Evolutionary conservation across 2,888 invertebrate genomes (phyloP).

Genomic region (Tetrapedia diversipes): DNA sequence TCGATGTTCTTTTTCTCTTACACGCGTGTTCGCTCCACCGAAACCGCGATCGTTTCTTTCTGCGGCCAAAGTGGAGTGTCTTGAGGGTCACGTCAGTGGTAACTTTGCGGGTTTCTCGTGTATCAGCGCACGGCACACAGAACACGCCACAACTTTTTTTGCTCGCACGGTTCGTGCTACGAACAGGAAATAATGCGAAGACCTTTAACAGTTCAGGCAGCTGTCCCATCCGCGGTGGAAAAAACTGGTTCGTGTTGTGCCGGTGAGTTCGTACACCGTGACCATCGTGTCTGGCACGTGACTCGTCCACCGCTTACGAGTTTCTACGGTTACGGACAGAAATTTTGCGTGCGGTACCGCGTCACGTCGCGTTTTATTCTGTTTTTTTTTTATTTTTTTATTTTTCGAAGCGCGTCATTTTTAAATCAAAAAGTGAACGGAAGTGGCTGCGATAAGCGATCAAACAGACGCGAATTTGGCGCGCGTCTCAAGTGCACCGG

Average conservation of each 20-base stretch:
- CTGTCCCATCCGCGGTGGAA: not conserved
- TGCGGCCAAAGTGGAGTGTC: not conserved
- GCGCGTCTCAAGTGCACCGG: conserved; percentile 56
- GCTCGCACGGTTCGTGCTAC: not conserved
- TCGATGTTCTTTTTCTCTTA: conserved; percentile 9
- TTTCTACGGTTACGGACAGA: not conserved
- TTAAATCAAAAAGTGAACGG: conserved; percentile 6
- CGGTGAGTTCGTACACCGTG: not conserved
- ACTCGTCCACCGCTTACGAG: not conserved
- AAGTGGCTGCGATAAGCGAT: conserved; percentile 32
- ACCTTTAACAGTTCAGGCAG: conserved; percentile 40
- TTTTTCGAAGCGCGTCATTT: not conserved
- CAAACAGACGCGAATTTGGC: conserved; percentile 38
- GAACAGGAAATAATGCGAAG: conserved; percentile 50
- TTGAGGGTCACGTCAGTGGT: not conserved
- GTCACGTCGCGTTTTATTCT: no score
- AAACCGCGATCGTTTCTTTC: not conserved
- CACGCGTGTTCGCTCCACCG: not conserved
- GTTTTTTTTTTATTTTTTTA: no score
- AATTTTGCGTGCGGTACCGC: not conserved
- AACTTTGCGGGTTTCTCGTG: conserved; percentile 50
- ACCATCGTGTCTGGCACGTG: conserved; percentile 32
- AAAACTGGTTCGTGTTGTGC: conserved; percentile 6
- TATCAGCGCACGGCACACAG: conserved; percentile 25
- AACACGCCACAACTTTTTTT: conserved; percentile 9